phyloP scores from a whole-genome alignment of 2,888 invertebrate genomes.

The Dioctria linearis region DNA sequence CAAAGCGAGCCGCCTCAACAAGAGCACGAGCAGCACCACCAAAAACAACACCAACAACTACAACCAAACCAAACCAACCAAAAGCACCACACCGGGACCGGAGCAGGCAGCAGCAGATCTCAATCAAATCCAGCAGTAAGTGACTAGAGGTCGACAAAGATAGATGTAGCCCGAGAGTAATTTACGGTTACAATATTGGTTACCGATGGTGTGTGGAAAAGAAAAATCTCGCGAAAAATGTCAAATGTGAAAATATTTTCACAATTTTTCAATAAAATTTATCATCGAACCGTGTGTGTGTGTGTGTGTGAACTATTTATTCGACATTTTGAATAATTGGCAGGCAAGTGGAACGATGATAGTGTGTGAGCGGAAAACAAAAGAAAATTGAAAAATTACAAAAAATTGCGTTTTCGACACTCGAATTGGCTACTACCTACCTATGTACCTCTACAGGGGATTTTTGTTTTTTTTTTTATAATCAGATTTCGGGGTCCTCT shows the following conservation, averaged over 20 bases:
- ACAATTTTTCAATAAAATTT: constrained; percentile 1
- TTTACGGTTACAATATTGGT: not conserved
- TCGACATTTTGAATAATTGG: constrained; percentile 1
- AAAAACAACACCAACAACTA: too few species aligned
- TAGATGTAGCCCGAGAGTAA: not conserved
- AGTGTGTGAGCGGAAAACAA: not conserved
- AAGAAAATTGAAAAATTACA: constrained; percentile 1
- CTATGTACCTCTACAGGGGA: too few species aligned
- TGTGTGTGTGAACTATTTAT: not conserved
- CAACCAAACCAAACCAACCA: too few species aligned
- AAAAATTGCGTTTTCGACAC: not conserved
- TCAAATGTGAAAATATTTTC: constrained; percentile 7
- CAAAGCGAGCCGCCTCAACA: too few species aligned
- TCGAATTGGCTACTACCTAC: too few species aligned
- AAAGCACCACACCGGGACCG: too few species aligned
- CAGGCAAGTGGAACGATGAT: not conserved
- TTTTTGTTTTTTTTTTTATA: not conserved
- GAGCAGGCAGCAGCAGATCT: too few species aligned
- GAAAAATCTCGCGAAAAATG: not conserved
- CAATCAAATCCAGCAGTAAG: not conserved
- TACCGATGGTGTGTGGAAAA: not conserved
- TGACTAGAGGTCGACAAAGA: not conserved
- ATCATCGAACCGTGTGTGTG: not conserved
- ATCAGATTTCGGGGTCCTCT: not conserved
- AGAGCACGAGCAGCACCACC: too few species aligned